Base-by-base conservation (phyloP, 2,797 vertebrate species). In the Melanotaenia trifasciata region DNA sequence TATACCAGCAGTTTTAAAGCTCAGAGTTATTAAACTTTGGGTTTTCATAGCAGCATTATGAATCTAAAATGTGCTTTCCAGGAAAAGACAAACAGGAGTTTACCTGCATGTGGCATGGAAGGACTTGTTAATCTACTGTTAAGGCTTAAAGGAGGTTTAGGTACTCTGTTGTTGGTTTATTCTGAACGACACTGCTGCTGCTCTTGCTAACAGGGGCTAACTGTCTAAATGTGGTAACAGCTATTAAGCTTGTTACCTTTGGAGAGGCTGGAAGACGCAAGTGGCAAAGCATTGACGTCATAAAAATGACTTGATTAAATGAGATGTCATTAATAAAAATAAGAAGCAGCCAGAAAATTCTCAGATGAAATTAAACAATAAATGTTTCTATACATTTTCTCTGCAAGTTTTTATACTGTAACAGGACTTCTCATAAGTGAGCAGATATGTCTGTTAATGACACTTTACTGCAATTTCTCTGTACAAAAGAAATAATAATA, bases 1-100 rank as follows among this genome's bases (percentile, higher is more conserved):
- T 18, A 13, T 26, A 30, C 50, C 12, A 14, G 3, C 24, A 38
- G 14, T 53, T 9, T 9, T 54, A 40, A 13, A 28, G 16, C 14
- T 51, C 22, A 40, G 26, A 70, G 60, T 18, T 9, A 30, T 3
- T 33, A 30, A 40, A 61, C 35, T 43, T 4, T 2, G 35, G n/a
- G 50, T 61, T 70, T 30, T 43, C 32, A 60, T 53, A 45, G 50
- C 58, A 60, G 58, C 45, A 36, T 16, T 38, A 26, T 16, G 32
- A 38, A 54, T 38, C 8, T 20, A 54, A 53, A 54, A 26, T 35
- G 33, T 32, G 26, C 22, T 20, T 5, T 9, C 24, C n/a, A 45
- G 22, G 40, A 35, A n/a, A 20, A 53, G 57, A 51, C 7, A 43
- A 3, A 2, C 24, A 40, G 7, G 4, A 56, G 5, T 56, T 16